Conservation (phyloP, 2,888 invertebrate species). For the Ischnus inquisitorius region DNA sequence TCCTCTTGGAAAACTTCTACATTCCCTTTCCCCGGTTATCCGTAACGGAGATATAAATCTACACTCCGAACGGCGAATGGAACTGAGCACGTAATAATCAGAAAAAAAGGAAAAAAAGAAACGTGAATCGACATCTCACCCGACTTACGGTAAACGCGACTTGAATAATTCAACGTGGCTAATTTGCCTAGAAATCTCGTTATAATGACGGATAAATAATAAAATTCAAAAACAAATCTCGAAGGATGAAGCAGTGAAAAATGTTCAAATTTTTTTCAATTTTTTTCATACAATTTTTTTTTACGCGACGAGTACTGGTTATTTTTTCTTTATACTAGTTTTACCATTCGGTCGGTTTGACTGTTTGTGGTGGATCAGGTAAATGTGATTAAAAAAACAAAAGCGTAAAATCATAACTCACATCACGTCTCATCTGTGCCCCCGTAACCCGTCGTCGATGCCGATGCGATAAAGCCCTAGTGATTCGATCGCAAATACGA, state of each 20-base stretch:
- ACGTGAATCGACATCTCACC: constrained; percentile 2
- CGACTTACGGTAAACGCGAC: constrained; percentile 5
- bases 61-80: neutral
- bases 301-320: neutral
- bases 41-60: constrained; percentile 15
- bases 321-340: neutral
- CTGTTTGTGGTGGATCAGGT: constrained; percentile 55
- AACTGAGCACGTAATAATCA: constrained; percentile 10
- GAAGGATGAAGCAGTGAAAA: neutral
- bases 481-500: neutral
- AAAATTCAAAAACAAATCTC: neutral
- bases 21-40: neutral
- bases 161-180: constrained; percentile 37
- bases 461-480: constrained; percentile 65
- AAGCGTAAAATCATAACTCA: constrained; percentile 69
- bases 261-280: neutral
- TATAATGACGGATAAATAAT: constrained; percentile 1
- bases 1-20: constrained; percentile 6
- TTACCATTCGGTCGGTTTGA: constrained; percentile 2
- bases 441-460: constrained; percentile 67
- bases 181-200: constrained; percentile 19
- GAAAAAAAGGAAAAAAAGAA: constrained; percentile 19
- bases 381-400: constrained; percentile 63
- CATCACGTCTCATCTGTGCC: constrained; percentile 73
- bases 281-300: neutral